Evolutionary conservation across 1,140 invertebrate genomes (phyloP).

Genomic region (Platyura marginata): DNA sequence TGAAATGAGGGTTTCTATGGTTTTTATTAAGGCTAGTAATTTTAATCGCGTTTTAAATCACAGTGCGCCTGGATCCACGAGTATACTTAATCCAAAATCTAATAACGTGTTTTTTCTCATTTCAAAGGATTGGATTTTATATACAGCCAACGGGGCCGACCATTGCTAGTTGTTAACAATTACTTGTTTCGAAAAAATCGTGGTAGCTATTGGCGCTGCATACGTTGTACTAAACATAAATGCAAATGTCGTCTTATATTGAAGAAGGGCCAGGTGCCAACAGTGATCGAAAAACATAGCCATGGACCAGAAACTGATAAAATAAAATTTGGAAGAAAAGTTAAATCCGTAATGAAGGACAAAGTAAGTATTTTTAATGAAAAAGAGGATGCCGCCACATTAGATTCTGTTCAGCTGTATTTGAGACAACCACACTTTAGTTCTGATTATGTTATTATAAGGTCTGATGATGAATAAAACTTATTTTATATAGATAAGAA

Average conservation of each 20-base stretch:
- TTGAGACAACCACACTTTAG: slow-evolving; percentile 3
- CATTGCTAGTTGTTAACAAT: slow-evolving; percentile 7
- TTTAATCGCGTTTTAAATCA: background rate
- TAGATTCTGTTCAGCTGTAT: background rate
- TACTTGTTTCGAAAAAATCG: slow-evolving; percentile 11
- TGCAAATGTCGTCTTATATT: slow-evolving; percentile 8
- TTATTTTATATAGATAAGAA: no score
- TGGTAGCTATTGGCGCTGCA: slow-evolving; percentile 10
- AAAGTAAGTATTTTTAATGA: no score
- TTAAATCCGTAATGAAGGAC: no score
- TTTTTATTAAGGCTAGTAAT: no score
- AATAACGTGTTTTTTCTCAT: background rate
- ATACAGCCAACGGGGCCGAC: slow-evolving; percentile 8
- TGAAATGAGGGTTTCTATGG: no score
- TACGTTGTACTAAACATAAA: slow-evolving; percentile 6
- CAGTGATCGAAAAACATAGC: slow-evolving; percentile 5
- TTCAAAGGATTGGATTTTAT: slow-evolving; percentile 5
- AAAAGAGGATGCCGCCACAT: background rate
- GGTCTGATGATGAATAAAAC: no score
- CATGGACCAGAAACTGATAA: slow-evolving; percentile 7
- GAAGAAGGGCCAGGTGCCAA: background rate
- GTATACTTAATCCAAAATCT: background rate
- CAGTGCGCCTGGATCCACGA: no score
- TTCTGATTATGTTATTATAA: no score
- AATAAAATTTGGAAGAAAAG: slow-evolving; percentile 5